Percentiles rank a stretch among this genome's conserved stretches.
phyloP scores from a whole-genome alignment of 2,888 invertebrate species.

The Patella pellucida region DNA sequence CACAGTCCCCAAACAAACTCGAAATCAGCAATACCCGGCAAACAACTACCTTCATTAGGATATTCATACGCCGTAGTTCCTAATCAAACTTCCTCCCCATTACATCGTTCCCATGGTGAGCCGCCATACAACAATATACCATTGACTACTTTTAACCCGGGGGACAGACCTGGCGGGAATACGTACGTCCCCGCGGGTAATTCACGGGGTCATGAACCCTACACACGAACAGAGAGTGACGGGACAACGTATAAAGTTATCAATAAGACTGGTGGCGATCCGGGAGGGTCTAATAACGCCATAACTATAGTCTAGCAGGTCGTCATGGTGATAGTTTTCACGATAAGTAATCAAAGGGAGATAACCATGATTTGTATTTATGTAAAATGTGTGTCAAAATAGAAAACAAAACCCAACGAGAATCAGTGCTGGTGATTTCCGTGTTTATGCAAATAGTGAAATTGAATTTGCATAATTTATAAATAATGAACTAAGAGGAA shows the following conservation, averaged over 20 bases:
- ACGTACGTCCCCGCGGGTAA: neutral
- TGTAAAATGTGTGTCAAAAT: too few relatives aligned
- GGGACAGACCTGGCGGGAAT: neutral
- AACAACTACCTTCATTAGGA: conserved; percentile 31
- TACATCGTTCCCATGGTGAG: conserved; percentile 45
- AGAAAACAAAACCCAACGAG: too few relatives aligned
- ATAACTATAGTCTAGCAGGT: conserved; percentile 57
- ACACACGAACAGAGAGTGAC: conserved; percentile 14
- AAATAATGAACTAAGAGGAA: too few relatives aligned
- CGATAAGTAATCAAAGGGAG: too few relatives aligned
- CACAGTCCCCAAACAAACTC: conserved; percentile 20
- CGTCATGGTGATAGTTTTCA: too few relatives aligned
- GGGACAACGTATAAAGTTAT: conserved; percentile 20
- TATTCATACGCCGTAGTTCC: conserved; percentile 59
- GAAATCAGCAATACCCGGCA: conserved; percentile 20
- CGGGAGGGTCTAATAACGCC: conserved; percentile 49
- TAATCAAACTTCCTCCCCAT: conserved; percentile 57
- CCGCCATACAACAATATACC: conserved; percentile 31
- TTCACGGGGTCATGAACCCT: neutral
- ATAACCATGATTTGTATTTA: too few relatives aligned
- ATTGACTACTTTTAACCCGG: conserved; percentile 30
- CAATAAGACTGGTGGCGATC: conserved; percentile 14
- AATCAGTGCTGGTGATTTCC: too few relatives aligned
- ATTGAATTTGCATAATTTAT: too few relatives aligned
- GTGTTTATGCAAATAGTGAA: too few relatives aligned